Conservation (phyloP, 2,888 invertebrate species). For the Phymatocera aterrima region DNA sequence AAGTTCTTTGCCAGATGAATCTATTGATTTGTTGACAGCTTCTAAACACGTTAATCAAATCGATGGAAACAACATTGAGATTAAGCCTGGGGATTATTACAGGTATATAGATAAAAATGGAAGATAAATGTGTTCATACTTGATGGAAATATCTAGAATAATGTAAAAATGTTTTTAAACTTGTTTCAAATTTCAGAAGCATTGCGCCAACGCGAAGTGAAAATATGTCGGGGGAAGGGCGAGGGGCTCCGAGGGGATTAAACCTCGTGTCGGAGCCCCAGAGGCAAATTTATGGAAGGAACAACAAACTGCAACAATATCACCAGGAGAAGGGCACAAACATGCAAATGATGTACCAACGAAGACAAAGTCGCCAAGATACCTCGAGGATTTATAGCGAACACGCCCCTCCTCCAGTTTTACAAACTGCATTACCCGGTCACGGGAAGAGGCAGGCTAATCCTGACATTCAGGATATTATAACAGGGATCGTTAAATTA, state of each 20-base stretch:
- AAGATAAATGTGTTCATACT: too few relatives aligned
- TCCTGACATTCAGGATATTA: constrained; percentile 92
- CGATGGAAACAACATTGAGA: constrained; percentile 71
- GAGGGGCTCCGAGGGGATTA: constrained; percentile 85
- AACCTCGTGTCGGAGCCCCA: constrained; percentile 84
- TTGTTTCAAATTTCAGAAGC: constrained; percentile 53
- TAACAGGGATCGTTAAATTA: constrained; percentile 91
- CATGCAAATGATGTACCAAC: constrained; percentile 29
- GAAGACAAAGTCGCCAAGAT: constrained; percentile 68
- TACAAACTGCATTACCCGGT: constrained; percentile 57
- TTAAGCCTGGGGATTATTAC: constrained; percentile 68
- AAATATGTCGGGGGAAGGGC: constrained; percentile 82
- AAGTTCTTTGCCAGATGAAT: constrained; percentile 56
- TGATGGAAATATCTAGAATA: too few relatives aligned
- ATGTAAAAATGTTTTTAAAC: too few relatives aligned
- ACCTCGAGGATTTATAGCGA: constrained; percentile 70
- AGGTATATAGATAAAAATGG: constrained; percentile 58
- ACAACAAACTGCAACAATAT: constrained; percentile 61
- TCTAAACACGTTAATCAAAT: constrained; percentile 69
- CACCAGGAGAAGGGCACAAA: constrained; percentile 49
- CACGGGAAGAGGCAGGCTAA: constrained; percentile 77
- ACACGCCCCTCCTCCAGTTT: constrained; percentile 63
- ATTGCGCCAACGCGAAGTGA: constrained; percentile 65
- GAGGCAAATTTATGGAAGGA: constrained; percentile 75
- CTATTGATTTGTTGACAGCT: constrained; percentile 64